Evolutionary conservation across 2,797 vertebrate genomes (phyloP), one percentile per base, ranked within the genome.

Genomic region (Momotus momota): DNA sequence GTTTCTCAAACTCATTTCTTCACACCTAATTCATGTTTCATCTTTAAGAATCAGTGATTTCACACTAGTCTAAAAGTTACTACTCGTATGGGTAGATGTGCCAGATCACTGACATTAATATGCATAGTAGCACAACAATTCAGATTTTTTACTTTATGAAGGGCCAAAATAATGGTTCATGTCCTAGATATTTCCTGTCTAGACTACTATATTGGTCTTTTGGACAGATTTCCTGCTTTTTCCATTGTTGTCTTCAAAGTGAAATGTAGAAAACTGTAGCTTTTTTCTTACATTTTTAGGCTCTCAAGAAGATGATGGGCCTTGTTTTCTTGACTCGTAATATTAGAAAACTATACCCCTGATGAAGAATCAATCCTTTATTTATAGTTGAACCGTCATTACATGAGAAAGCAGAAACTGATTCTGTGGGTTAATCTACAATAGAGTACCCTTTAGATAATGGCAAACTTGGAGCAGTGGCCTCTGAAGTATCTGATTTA

Each of bases 111-210:
- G 81, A 92, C 46, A 83, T 67, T 82, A 66, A 91, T 89, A 95
- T 90, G 45, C 65, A 83, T 73, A 93, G 23, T 86, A 80, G 73
- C 21, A 38, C 31, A 90, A 96, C 38, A 91, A 96, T 96, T 97
- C 94, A 77, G 93, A 86, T 70, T 62, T 95, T 96, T 95, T 90
- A 93, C 67, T 97, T 94, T 82, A 96, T 96, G 67, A 90, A 94
- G 80, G 80, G 88, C 91, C 90, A 95, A 93, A 93, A 81, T 94
- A 96, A 87, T 80, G 79, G 85, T 96, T 97, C 95, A 94, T 93
- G 93, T 92, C 66, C 93, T 95, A 92, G 86, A 92, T 97, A 97
- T 97, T 98, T 98, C 97, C 97, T 89, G 92, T 98, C 97, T 98
- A 98, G 97, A 98, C 97, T 96, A 93, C 87, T 96, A 94, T 93